Conservation (phyloP, 1,140 invertebrate species). For the Ylistrum balloti region DNA sequence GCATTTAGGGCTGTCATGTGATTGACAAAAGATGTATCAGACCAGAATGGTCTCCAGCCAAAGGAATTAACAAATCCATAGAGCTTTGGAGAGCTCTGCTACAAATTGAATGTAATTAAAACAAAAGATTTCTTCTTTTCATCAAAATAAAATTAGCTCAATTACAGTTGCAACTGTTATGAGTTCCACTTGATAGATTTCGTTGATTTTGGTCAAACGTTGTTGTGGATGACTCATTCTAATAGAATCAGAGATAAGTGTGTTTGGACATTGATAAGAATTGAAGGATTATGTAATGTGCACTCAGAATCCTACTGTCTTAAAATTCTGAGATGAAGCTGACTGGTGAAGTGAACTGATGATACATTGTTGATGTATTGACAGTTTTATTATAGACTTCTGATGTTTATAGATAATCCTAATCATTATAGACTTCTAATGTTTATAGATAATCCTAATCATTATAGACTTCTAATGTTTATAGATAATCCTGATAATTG, state of each 20-base stretch:
- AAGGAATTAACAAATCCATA: background rate
- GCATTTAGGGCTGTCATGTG: background rate
- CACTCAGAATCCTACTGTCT: background rate
- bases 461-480: background rate
- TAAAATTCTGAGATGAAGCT: background rate
- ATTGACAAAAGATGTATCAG: background rate
- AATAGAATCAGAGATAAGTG: background rate
- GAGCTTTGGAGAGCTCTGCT: background rate
- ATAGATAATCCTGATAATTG: background rate
- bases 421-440: background rate
- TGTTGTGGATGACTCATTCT: conserved; percentile 24
- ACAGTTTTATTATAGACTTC: background rate
- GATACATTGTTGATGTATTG: background rate
- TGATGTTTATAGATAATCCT: background rate
- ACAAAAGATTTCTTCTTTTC: conserved; percentile 35
- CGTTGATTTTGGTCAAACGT: background rate
- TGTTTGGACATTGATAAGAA: conserved; percentile 26
- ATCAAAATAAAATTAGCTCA: conserved; percentile 14
- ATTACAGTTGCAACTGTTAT: background rate
- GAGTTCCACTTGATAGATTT: background rate
- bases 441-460: background rate
- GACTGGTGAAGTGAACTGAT: background rate
- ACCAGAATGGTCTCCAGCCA: background rate
- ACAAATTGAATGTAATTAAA: conserved; percentile 36
- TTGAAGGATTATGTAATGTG: background rate